Evolutionary conservation across 1,140 invertebrate species (phyloP).

Genomic region (Cataglyphis hispanica): DNA sequence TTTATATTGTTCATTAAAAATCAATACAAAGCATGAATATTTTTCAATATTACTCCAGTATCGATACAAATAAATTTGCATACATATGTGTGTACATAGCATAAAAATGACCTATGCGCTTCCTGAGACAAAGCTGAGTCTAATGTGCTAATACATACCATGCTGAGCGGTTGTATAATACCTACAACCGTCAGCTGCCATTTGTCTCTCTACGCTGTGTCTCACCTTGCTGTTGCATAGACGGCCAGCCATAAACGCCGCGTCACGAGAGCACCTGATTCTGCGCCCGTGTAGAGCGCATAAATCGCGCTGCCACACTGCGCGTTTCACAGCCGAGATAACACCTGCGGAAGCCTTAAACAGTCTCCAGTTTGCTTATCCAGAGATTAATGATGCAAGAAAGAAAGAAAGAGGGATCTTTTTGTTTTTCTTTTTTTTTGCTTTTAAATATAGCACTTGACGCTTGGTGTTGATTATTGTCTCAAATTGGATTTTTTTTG

Average conservation of each 20-base stretch:
- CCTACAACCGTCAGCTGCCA: conserved; percentile 80
- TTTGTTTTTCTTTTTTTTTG: conserved; percentile 39
- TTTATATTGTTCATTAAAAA: background rate
- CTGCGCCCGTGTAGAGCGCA: conserved; percentile 76
- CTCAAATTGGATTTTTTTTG: conserved; percentile 11
- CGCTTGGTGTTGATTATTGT: conserved; percentile 31
- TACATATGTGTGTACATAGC: background rate
- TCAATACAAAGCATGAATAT: background rate
- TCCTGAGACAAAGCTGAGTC: conserved; percentile 52
- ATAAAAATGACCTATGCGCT: conserved; percentile 1
- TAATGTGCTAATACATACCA: conserved; percentile 84
- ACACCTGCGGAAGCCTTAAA: conserved; percentile 86
- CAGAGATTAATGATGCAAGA: conserved; percentile 73
- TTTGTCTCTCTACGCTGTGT: conserved; percentile 85
- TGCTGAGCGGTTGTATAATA: conserved; percentile 79
- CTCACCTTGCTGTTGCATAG: conserved; percentile 84
- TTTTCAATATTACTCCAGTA: background rate
- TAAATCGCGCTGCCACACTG: conserved; percentile 77
- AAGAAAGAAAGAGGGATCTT: conserved; percentile 18
- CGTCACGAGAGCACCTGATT: conserved; percentile 75
- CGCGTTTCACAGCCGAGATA: conserved; percentile 72
- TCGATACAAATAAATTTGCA: conserved; percentile 5
- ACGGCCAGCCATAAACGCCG: conserved; percentile 76
- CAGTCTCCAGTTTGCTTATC: conserved; percentile 85
- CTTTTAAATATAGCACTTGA: conserved; percentile 54